Conservation (phyloP, 2,113 vertebrate species). For the Phocoena sinus region DNA sequence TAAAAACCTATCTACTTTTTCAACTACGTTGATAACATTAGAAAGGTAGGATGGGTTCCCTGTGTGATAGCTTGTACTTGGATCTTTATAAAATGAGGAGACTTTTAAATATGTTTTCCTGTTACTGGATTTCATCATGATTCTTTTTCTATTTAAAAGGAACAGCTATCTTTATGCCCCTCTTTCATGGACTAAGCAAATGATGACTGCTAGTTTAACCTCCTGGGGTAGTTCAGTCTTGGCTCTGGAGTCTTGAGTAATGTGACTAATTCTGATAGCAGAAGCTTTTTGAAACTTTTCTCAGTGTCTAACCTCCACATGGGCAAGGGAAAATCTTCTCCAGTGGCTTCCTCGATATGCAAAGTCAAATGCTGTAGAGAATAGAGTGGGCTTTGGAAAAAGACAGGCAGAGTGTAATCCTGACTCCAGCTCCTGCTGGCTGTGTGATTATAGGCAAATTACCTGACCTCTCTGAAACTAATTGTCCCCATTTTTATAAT, state of each 20-base stretch:
- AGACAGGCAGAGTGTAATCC: not conserved
- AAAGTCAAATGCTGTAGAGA: not conserved
- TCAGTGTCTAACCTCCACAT: not conserved
- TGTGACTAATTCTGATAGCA: not conserved
- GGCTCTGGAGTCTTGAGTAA: not conserved
- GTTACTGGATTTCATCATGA: not conserved
- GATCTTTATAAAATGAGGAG: not conserved
- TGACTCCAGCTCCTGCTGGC: not conserved
- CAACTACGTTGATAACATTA: not conserved
- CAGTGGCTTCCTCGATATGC: not conserved
- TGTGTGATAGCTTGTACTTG: not conserved
- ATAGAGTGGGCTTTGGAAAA: not conserved
- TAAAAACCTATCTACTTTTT: not conserved
- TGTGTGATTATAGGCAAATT: not conserved
- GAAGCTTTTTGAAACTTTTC: not conserved
- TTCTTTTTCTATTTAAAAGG: not conserved
- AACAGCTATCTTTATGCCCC: not conserved
- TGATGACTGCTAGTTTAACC: not conserved
- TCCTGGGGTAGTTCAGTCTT: not conserved
- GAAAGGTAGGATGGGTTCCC: not conserved
- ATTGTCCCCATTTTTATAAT: not conserved
- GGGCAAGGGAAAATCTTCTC: not conserved
- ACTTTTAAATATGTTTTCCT: not conserved
- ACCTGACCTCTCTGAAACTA: not conserved
- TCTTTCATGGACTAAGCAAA: not conserved